These are phyloP conservation scores for Apodemus sylvaticus DNA, from an alignment of 2,113 vertebrate genomes.

Conservation along the genomic window DNA sequence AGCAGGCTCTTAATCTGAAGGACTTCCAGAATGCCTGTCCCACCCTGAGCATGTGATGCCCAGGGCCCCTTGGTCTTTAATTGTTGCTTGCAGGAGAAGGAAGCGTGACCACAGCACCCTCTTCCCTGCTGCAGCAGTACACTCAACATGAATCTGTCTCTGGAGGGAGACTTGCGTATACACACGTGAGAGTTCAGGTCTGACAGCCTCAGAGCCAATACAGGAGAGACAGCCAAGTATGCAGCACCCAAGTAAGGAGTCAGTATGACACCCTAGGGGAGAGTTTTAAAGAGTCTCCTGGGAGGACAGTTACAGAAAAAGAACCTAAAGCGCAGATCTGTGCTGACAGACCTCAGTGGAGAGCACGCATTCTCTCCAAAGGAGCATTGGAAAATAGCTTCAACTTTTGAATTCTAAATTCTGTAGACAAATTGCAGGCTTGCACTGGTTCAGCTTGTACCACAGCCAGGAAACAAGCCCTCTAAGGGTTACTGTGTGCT, in stretches of 20 bases:
- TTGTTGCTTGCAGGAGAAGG: conserved; percentile 55
- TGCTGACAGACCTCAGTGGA: neutral
- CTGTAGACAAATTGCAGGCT: neutral
- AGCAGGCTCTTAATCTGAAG: conserved; percentile 19
- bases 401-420: neutral
- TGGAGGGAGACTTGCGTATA: conserved; percentile 51
- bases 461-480: neutral
- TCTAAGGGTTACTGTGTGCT: neutral
- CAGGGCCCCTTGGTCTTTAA: conserved; percentile 68
- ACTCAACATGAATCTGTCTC: conserved; percentile 42
- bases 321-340: neutral
- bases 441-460: neutral
- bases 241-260: conserved; percentile 62
- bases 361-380: neutral
- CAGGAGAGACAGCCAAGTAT: conserved; percentile 68
- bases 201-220: conserved; percentile 75
- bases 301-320: neutral
- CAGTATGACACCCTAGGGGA: conserved; percentile 47
- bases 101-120: neutral
- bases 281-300: neutral
- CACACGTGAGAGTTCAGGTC: conserved; percentile 57
- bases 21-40: conserved; percentile 63
- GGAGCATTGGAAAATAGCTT: neutral
- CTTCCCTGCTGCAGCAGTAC: conserved; percentile 53
- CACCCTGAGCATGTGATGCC: conserved; percentile 19